Conservation (phyloP, 2,113 vertebrate species). For the Xenus cinereus region DNA sequence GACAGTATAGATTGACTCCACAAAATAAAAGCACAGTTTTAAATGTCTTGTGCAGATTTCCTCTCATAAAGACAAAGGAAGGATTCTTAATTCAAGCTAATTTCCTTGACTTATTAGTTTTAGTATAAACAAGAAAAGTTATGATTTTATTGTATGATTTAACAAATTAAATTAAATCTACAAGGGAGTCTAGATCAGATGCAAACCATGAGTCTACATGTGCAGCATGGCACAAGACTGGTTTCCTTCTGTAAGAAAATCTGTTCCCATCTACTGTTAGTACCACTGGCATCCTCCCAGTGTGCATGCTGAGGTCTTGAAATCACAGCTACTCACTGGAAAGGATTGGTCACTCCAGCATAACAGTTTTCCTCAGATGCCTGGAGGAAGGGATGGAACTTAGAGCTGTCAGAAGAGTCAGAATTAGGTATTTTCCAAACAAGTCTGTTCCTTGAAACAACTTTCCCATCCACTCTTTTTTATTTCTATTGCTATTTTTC, state of each 20-base stretch:
- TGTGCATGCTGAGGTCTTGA: background rate
- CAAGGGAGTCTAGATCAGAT: background rate
- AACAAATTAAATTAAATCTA: background rate
- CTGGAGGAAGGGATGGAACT: background rate
- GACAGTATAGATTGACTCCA: background rate
- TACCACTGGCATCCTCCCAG: background rate
- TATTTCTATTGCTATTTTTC: no score
- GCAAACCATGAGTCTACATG: background rate
- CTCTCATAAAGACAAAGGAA: background rate
- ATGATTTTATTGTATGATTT: background rate
- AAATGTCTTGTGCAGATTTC: background rate
- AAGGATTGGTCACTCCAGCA: background rate
- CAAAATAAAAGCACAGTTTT: background rate
- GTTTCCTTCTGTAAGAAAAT: background rate
- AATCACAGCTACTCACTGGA: background rate
- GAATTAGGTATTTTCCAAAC: background rate
- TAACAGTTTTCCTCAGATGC: background rate
- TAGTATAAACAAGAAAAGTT: background rate
- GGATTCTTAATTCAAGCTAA: background rate
- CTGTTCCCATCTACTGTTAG: background rate
- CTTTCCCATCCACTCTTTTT: background rate
- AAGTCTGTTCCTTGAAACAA: background rate
- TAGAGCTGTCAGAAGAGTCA: background rate
- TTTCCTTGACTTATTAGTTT: background rate
- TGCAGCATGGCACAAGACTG: background rate